phyloP scores from a whole-genome alignment of 30 jellyfish, hydroid and myxozoan species.

The Aurelia aurita region DNA sequence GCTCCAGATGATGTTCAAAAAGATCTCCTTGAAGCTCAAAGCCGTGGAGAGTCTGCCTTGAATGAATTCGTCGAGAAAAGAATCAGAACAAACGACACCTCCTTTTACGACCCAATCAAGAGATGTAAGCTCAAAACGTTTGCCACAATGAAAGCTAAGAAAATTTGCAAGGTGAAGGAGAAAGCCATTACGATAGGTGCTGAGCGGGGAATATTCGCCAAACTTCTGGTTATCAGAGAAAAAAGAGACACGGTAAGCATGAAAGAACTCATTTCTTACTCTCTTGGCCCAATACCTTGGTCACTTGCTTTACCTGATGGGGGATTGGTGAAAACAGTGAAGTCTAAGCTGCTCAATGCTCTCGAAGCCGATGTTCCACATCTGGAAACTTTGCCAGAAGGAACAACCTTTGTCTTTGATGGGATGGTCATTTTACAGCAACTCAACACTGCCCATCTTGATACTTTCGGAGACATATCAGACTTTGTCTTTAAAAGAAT shows the following conservation, averaged over 20 bases:
- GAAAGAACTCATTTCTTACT: conserved; percentile 37
- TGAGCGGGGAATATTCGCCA: conserved; percentile 50
- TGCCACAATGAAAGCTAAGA: conserved; percentile 45
- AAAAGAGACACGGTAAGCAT: conserved; percentile 28
- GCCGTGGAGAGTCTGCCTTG: conserved; percentile 20
- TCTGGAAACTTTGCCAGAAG: conserved; percentile 22
- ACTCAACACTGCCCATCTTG: neutral
- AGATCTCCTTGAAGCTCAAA: conserved; percentile 54
- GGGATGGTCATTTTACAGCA: conserved; percentile 61
- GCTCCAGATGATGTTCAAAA: conserved; percentile 49
- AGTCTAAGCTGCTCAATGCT: conserved; percentile 49
- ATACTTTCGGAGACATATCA: conserved; percentile 49
- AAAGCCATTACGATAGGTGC: conserved; percentile 57
- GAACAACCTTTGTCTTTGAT: conserved; percentile 29
- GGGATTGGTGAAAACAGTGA: conserved; percentile 63
- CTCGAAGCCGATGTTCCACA: conserved; percentile 42
- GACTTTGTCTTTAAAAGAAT: conserved; percentile 28
- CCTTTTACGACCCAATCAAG: conserved; percentile 35
- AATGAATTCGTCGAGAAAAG: conserved; percentile 30
- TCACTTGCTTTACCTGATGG: conserved; percentile 60
- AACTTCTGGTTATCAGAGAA: conserved; percentile 39
- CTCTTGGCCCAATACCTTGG: conserved; percentile 73
- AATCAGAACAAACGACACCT: conserved; percentile 21
- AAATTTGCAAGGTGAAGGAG: conserved; percentile 63
- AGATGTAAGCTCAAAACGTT: conserved; percentile 44